Conservation (phyloP, 2,113 vertebrate species). For the Eptesicus fuscus region DNA sequence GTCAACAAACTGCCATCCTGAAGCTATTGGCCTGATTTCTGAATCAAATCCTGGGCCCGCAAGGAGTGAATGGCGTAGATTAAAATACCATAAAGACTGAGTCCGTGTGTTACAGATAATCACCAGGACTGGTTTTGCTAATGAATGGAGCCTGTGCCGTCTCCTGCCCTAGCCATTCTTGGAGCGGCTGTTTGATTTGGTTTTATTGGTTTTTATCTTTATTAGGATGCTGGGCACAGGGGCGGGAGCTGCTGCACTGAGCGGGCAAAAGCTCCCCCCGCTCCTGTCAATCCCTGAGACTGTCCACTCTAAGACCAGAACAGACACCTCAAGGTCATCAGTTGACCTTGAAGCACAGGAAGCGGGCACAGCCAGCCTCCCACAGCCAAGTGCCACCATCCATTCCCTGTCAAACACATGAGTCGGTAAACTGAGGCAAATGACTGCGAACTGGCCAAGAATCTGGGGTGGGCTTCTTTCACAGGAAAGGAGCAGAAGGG, state of each 20-base stretch:
- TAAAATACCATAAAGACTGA: slow-evolving; percentile 33
- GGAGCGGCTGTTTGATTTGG: not conserved
- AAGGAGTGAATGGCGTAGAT: not conserved
- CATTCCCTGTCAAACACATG: not conserved
- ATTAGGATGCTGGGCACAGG: not conserved
- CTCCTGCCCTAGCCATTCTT: not conserved
- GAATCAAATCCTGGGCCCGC: slow-evolving; percentile 18
- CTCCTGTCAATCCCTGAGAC: not conserved
- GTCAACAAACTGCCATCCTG: not conserved
- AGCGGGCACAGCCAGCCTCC: not conserved
- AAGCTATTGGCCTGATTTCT: slow-evolving; percentile 33
- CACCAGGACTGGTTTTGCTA: slow-evolving; percentile 6
- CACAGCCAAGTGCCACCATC: not conserved
- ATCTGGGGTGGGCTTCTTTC: not conserved
- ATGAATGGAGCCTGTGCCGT: not conserved
- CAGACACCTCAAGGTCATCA: not conserved
- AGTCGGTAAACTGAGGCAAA: not conserved
- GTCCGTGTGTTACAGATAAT: slow-evolving; percentile 17
- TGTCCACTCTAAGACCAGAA: not conserved
- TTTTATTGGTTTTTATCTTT: not conserved
- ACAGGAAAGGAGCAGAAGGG: not conserved
- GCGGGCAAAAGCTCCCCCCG: not conserved
- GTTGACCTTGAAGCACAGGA: not conserved
- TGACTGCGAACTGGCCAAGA: not conserved
- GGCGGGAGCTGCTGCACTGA: not conserved